Percentiles rank a stretch among this genome's conserved stretches.
phyloP scores from a whole-genome alignment of 1,140 invertebrate species.

The Eupristina koningsbergeri region DNA sequence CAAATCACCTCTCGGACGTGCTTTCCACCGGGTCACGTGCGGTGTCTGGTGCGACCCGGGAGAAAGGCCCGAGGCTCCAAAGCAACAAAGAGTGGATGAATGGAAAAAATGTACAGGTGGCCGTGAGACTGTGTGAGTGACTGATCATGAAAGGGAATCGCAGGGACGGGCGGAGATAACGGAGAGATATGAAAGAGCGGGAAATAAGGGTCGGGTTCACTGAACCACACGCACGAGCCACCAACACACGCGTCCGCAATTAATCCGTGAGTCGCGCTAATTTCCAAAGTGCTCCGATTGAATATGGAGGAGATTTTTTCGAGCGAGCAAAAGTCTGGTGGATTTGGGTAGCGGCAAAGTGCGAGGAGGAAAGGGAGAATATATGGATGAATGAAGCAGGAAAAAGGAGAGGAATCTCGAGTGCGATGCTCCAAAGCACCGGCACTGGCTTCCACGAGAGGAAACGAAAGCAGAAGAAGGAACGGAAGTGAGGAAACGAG shows the following conservation, averaged over 20 bases:
- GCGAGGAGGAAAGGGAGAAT: background rate
- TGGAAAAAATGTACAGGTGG: no score
- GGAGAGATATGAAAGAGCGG: background rate
- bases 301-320: slow-evolving; percentile 10
- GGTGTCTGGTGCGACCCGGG: no score
- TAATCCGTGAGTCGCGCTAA: slow-evolving; percentile 32
- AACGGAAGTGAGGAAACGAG: background rate
- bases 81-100: no score
- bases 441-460: background rate
- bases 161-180: background rate
- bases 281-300: slow-evolving; percentile 47
- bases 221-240: slow-evolving; percentile 11
- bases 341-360: background rate
- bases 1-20: no score
- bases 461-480: background rate
- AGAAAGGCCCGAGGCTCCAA: no score
- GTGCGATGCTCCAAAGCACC: background rate
- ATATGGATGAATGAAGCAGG: background rate
- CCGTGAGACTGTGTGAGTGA: no score
- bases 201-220: background rate
- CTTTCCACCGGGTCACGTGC: no score
- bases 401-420: background rate
- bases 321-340: background rate
- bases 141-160: no score
- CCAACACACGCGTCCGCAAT: background rate